Evolutionary conservation across 2,888 invertebrate genomes (phyloP).

Genomic region (Tricholauxania praeusta): DNA sequence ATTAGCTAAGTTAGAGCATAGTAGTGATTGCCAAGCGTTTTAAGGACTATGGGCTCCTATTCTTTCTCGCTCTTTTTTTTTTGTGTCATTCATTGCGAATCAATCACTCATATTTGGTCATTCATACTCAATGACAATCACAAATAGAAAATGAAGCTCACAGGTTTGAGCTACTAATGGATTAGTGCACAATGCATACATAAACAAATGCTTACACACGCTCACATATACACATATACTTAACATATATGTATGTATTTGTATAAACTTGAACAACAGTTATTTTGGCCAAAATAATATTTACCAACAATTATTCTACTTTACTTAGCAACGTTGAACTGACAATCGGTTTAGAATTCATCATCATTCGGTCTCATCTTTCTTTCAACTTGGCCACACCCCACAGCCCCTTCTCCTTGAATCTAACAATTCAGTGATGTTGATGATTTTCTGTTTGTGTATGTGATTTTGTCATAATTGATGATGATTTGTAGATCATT

Average conservation of each 20-base stretch:
- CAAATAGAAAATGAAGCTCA: constrained; percentile 14
- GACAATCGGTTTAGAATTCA: too few relatives aligned
- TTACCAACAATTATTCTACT: constrained; percentile 35
- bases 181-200: background rate
- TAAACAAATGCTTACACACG: constrained; percentile 20
- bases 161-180: background rate
- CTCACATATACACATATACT: background rate
- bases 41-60: too few relatives aligned
- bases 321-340: constrained; percentile 2
- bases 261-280: constrained; percentile 12
- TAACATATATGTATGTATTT: background rate
- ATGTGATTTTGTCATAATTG: constrained; percentile 47
- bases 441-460: constrained; percentile 33
- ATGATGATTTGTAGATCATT: constrained; percentile 57
- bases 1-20: background rate
- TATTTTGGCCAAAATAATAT: constrained; percentile 37
- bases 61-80: too few relatives aligned
- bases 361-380: too few relatives aligned
- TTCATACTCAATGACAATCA: constrained; percentile 31
- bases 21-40: too few relatives aligned
- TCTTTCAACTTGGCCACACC: too few relatives aligned
- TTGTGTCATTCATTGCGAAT: constrained; percentile 47
- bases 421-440: constrained; percentile 31
- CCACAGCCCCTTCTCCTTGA: too few relatives aligned
- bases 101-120: constrained; percentile 54